Evolutionary conservation across 2,113 vertebrate species (phyloP), one percentile per base, ranked within the genome.

Genomic region (Talpa occidentalis): DNA sequence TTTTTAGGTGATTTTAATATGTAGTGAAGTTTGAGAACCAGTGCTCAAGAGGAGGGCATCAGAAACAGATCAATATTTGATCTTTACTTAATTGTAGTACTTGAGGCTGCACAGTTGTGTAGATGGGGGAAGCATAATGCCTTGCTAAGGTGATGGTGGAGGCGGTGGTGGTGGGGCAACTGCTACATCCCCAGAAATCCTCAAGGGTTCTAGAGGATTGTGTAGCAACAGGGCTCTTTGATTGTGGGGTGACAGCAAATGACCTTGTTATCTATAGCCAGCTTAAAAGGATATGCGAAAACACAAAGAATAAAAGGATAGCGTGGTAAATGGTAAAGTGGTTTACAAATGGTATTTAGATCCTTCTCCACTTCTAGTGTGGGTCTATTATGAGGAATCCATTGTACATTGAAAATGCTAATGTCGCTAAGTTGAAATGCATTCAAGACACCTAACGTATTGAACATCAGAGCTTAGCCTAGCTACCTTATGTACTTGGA

Each of bases 201-300:
- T 59, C 49, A 17, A 59, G 16, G 10, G 21, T 60, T 56, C 16
- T 67, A 24, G 62, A 78, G 66, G 81, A 12, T 32, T 0, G 0
- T 35, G 32, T 21, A 52, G 59, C 40, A 88, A 88, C 11, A 67
- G 0, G 30, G 7, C 44, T 91, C 37, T 84, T 56, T n/a, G 35
- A 24, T 37, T 78, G 8, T 37, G 66, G 19, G 62, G 2, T 59
- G 37, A 84, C 10, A 67, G 30, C 66, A 64, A 72, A 44, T 72
- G 30, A 26, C 3, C 24, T 87, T 69, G 22, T 76, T 47, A 80
- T 22, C 60, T 49, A 64, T 74, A 84, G 37, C 28, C 26, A 88
- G 35, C 26, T 91, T 80, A 40, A 54, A 74, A 96, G 42, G 24
- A 79, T n/a, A 56, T 59, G 59, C 56, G 60, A 85, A 85, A 62